Base-by-base conservation (phyloP, 2,888 invertebrate species). In the Scaptomyza polygonia region DNA sequence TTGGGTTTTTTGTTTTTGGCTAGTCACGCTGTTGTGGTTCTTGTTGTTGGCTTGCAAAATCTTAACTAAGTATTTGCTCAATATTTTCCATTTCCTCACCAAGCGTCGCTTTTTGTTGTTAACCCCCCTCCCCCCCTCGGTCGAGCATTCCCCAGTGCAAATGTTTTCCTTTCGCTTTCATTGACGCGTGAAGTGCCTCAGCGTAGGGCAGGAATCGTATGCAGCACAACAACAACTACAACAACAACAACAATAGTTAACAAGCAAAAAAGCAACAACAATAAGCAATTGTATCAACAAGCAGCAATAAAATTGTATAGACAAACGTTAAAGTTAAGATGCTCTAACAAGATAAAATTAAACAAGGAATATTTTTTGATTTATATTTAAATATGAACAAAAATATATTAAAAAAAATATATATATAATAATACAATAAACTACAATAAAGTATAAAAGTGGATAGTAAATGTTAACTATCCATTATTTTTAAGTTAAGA, bases 141-240 rank as follows among this genome's bases (percentile, higher is more conserved):
- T 14, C 14, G 34, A n/a, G n/a, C n/a, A n/a, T n/a, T n/a, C 3
- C n/a, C 12, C n/a, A 34, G 6, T 34, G 43, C 53, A 51, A 52
- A 47, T 75, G 82, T 86, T 85, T 85, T 85, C 85, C 87, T 85
- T 85, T 85, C 85, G 85, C 85, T 85, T 85, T 85, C 85, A 85
- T 85, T 85, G 87, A 87, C 85, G 85, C 85, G 85, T 85, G 85
- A 85, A 85, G 80, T 80, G 74, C 72, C 76, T 82, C 65, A 67
- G 66, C 69, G 52, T 73, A 78, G 83, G 83, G 68, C 80, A 86
- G 83, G 80, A 83, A 79, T 64, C 63, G 73, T 59, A 67, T 62
- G 62, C 68, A 67, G 59, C 61, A 45, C 55, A 53, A 16, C 27
- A 55, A 67, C 48, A 55, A 53, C 43, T 59, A 45, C 44, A 67